Conservation (phyloP, 2,888 invertebrate genomes). For the Lepidonotus clava region DNA sequence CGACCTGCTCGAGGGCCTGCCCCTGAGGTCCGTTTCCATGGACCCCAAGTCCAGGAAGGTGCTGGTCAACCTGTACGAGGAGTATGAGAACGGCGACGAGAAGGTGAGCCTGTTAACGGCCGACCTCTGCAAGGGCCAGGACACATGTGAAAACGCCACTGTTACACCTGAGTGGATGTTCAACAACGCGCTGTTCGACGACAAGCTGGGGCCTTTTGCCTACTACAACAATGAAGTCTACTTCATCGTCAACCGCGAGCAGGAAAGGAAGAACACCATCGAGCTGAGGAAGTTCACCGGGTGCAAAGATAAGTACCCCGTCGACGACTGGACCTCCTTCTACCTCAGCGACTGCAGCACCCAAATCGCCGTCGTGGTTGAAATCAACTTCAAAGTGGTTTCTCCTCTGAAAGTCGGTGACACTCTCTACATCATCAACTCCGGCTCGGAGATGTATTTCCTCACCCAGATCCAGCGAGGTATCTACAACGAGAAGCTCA, state of each 20-base stretch:
- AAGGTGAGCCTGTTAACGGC: not conserved
- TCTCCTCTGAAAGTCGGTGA: not conserved
- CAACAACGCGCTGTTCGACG: conserved; percentile 1
- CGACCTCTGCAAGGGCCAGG: not conserved
- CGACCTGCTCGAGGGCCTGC: not conserved
- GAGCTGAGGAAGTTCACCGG: conserved; percentile 35
- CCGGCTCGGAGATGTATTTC: not conserved
- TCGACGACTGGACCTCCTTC: conserved; percentile 2
- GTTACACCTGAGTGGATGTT: not conserved
- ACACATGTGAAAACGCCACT: conserved; percentile 13
- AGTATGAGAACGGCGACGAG: not conserved
- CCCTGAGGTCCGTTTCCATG: conserved; percentile 15
- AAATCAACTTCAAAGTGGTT: not conserved
- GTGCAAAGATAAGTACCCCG: conserved; percentile 32
- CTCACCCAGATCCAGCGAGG: not conserved
- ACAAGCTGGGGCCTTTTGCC: conserved; percentile 8
- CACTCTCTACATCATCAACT: not conserved
- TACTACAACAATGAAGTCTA: conserved; percentile 22
- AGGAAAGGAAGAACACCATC: not conserved
- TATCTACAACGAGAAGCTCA: not conserved
- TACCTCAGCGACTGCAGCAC: conserved; percentile 11
- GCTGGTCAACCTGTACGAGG: not conserved
- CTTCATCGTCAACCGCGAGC: not conserved
- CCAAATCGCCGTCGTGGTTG: not conserved
- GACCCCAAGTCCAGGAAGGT: conserved; percentile 22